Evolutionary conservation across 2,888 invertebrate species (phyloP).

Genomic region (Ischnura elegans): DNA sequence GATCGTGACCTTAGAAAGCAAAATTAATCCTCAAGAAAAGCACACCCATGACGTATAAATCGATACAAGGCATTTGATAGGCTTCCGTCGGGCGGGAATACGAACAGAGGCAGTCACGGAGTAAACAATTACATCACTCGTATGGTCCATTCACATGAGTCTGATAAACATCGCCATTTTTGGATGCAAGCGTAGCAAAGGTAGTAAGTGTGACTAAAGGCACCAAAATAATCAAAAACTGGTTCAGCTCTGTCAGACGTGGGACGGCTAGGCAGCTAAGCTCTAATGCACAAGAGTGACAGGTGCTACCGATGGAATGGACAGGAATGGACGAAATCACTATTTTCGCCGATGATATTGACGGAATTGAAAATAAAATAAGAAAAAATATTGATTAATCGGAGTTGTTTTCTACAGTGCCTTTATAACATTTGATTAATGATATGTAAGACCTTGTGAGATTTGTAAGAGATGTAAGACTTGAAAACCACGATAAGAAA

Average conservation of each 20-base stretch:
- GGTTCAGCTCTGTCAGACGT: neutral
- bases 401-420: too few relatives aligned
- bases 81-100: constrained; percentile 39
- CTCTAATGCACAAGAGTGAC: neutral
- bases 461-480: too few relatives aligned
- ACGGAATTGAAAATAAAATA: too few relatives aligned
- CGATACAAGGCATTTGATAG: constrained; percentile 16
- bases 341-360: too few relatives aligned
- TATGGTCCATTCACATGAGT: neutral
- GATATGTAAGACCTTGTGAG: too few relatives aligned
- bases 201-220: neutral
- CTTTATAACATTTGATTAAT: too few relatives aligned
- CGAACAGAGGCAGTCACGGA: neutral
- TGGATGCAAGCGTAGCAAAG: neutral
- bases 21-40: neutral
- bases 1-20: neutral
- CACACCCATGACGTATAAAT: neutral
- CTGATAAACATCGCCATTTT: neutral
- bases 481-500: too few relatives aligned
- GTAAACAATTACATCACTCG: neutral
- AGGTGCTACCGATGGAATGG: neutral
- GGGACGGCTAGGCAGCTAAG: neutral
- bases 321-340: too few relatives aligned
- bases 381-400: too few relatives aligned
- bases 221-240: neutral